These are phyloP conservation scores for Drosophila nebulosa DNA, from an alignment of 1,140 invertebrate species.

Conservation along the genomic window DNA sequence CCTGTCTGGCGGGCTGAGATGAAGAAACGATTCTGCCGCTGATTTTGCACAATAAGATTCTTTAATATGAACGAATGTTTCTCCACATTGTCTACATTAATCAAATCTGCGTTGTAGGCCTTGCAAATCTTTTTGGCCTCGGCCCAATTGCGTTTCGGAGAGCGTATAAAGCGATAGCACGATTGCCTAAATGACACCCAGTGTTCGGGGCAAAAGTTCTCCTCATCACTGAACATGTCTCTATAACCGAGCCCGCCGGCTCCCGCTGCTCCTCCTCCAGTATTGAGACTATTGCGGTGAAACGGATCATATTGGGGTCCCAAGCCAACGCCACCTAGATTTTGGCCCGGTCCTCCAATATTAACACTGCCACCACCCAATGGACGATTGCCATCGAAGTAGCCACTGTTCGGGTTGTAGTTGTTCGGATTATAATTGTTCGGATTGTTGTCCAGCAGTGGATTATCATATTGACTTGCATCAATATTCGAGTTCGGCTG, in stretches of 20 bases:
- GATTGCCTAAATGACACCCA: slow-evolving; percentile 89
- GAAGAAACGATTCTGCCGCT: slow-evolving; percentile 93
- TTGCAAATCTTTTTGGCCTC: slow-evolving; percentile 91
- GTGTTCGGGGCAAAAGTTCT: slow-evolving; percentile 87
- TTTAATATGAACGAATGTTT: slow-evolving; percentile 93
- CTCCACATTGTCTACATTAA: slow-evolving; percentile 89
- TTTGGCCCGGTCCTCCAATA: slow-evolving; percentile 36
- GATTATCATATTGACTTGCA: slow-evolving; percentile 57
- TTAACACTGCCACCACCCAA: slow-evolving; percentile 33
- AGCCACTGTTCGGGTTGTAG: slow-evolving; percentile 40
- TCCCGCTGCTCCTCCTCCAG: neutral
- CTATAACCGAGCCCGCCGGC: slow-evolving; percentile 35
- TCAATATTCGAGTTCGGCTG: slow-evolving; percentile 38
- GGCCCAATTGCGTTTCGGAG: slow-evolving; percentile 88
- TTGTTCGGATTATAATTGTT: slow-evolving; percentile 26
- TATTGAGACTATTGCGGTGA: slow-evolving; percentile 48
- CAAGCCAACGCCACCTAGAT: slow-evolving; percentile 36
- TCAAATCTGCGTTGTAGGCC: slow-evolving; percentile 89
- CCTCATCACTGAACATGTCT: slow-evolving; percentile 66
- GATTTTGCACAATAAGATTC: slow-evolving; percentile 90
- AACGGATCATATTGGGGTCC: slow-evolving; percentile 69
- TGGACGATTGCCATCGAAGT: slow-evolving; percentile 41
- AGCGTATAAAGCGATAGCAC: slow-evolving; percentile 94
- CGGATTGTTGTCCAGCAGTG: slow-evolving; percentile 45
- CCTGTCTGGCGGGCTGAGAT: slow-evolving; percentile 88